Evolutionary conservation across 2,113 vertebrate species (phyloP).

Genomic region (Anolis sagrei): DNA sequence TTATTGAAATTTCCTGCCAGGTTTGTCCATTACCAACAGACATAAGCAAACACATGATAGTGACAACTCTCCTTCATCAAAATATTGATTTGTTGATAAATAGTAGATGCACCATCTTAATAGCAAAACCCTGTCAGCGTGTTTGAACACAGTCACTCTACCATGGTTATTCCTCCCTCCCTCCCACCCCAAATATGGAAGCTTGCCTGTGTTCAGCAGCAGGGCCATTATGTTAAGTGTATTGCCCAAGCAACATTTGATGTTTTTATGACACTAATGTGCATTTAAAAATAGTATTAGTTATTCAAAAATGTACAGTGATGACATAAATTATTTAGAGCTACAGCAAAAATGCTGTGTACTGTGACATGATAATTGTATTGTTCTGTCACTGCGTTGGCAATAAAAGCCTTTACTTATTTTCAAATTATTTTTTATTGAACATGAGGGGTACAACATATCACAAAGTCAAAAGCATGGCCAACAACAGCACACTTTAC

Average conservation of each 20-base stretch:
- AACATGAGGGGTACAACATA: constrained; percentile 28
- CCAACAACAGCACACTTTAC: constrained; percentile 2
- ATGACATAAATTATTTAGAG: constrained; percentile 52
- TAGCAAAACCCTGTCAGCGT: neutral
- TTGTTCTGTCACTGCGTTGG: constrained; percentile 45
- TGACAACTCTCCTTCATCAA: constrained; percentile 38
- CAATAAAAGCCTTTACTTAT: constrained; percentile 50
- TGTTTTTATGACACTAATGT: constrained; percentile 39
- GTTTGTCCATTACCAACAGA: neutral
- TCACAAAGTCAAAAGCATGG: neutral
- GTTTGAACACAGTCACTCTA: neutral
- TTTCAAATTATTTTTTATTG: constrained; percentile 36
- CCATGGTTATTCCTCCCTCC: neutral
- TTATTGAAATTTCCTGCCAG: neutral
- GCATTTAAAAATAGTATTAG: constrained; percentile 50
- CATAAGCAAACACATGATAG: neutral
- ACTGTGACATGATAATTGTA: constrained; percentile 42
- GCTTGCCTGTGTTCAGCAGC: neutral
- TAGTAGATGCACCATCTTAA: constrained; percentile 41
- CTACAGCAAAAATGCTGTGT: constrained; percentile 51
- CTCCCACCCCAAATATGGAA: neutral
- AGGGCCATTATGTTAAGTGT: constrained; percentile 20
- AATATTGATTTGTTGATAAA: constrained; percentile 43
- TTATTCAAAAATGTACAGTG: constrained; percentile 37
- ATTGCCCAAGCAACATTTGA: constrained; percentile 10